Base-by-base conservation (phyloP, 2,113 vertebrate species). In the Tursiops truncatus region DNA sequence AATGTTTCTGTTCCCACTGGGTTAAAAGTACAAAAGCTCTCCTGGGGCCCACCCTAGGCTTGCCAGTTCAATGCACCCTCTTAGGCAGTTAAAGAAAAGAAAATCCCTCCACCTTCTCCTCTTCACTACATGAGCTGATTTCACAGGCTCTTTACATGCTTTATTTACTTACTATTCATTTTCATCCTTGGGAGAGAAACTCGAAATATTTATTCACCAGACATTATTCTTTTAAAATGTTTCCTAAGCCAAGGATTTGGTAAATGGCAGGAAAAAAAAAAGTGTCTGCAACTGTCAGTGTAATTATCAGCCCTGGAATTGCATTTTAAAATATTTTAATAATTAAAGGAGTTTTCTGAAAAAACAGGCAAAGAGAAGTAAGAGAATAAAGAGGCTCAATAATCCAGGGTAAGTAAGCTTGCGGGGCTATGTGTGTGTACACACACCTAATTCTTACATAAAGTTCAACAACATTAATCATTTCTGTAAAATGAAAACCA, bases 91-190 rank as follows among this genome's bases (percentile, higher is more conserved):
- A 50, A 76, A 77, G 84, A 73, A 79, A 56, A 94, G 20, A 88
- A 56, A 94, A 58, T 79, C 31, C 36, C 5, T 83, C 36, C 25
- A 53, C 68, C 18, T 53, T 94, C 26, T 65, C 41, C 74, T 88
- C 70, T 58, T 86, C 33, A 62, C 95, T 96, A 68, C 67, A 95
- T 90, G 31, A 95, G 76, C 97, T 89, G 87, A 97, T 97, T 98
- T 97, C 88, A 94, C 86, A 87, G 97, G 82, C 84, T 96, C 90
- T 98, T 95, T 96, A 94, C 85, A 92, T 71, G 86, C 73, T 97
- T 97, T 97, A 98, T 98, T 98, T 97, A 98, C 98, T 98, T 97
- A 98, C 98, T 98, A 98, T 98, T 98, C 70, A 98, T 98, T 98
- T 98, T 97, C 88, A 98, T 96, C 89, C 63, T 87, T 96, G 89